Evolutionary conservation across 2,113 vertebrate species (phyloP).

Genomic region (Egretta garzetta): DNA sequence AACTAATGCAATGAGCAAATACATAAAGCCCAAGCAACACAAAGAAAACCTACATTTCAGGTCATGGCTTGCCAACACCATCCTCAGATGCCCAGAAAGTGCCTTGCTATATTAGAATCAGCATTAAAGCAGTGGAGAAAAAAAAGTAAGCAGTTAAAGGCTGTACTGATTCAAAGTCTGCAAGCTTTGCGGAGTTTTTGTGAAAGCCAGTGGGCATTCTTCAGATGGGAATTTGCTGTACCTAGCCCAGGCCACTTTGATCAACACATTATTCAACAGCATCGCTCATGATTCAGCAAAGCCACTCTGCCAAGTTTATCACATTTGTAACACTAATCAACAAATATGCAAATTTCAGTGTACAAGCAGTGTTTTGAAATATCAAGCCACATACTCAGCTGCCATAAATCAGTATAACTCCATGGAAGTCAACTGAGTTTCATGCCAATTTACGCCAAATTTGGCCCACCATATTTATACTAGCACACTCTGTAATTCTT

Average conservation of each 20-base stretch:
- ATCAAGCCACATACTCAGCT: not conserved
- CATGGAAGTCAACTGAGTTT: not conserved
- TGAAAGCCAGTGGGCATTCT: not conserved
- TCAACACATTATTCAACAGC: not conserved
- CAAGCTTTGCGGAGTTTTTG: not conserved
- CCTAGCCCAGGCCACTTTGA: not conserved
- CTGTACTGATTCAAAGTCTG: not conserved
- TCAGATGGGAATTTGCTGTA: not conserved
- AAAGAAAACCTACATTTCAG: not conserved
- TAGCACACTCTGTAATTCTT: not conserved
- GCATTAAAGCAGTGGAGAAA: not conserved
- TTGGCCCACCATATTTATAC: not conserved
- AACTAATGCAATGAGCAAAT: not conserved
- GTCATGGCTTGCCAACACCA: not conserved
- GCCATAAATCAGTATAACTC: not conserved
- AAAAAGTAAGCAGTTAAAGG: not conserved
- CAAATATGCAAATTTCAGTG: not conserved
- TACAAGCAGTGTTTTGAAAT: not conserved
- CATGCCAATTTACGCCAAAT: not conserved
- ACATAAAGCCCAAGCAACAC: not conserved
- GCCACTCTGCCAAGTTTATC: not conserved
- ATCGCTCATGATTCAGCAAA: not conserved
- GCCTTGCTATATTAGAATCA: not conserved
- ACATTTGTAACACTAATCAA: not conserved
- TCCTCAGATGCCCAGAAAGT: not conserved